These are phyloP conservation scores for Aegotheles bennettii DNA, from an alignment of 2,113 vertebrate species.

Conservation along the genomic window DNA sequence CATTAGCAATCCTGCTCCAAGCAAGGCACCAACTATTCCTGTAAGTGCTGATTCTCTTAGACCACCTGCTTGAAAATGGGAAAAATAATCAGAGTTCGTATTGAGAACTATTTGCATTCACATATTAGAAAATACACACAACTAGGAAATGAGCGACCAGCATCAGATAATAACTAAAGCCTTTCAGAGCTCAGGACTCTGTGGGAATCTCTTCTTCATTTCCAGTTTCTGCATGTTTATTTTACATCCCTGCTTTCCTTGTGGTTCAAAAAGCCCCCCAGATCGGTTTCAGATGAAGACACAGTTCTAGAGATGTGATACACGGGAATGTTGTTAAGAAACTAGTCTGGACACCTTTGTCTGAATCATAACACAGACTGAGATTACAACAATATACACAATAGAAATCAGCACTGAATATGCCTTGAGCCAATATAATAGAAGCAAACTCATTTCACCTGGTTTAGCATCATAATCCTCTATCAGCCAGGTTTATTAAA, in stretches of 20 bases:
- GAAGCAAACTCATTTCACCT: not conserved
- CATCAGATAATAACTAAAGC: not conserved
- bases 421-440: not conserved
- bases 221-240: not conserved
- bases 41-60: conserved; percentile 95
- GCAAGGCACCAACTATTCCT: conserved; percentile 90
- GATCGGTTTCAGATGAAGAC: not conserved
- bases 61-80: conserved; percentile 86
- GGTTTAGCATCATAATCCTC: not conserved
- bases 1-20: conserved; percentile 89
- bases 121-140: not conserved
- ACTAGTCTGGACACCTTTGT: not conserved
- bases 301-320: not conserved
- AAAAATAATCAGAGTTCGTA: conserved; percentile 48
- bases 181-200: not conserved
- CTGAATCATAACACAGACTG: not conserved
- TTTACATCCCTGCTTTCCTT: not conserved
- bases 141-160: not conserved
- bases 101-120: not conserved
- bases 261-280: not conserved
- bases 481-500: too few relatives aligned
- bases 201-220: not conserved
- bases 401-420: not conserved
- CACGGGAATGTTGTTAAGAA: not conserved
- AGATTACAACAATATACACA: not conserved